Base-by-base conservation (phyloP, 2,888 invertebrate genomes). In the Isotomurus palustris region DNA sequence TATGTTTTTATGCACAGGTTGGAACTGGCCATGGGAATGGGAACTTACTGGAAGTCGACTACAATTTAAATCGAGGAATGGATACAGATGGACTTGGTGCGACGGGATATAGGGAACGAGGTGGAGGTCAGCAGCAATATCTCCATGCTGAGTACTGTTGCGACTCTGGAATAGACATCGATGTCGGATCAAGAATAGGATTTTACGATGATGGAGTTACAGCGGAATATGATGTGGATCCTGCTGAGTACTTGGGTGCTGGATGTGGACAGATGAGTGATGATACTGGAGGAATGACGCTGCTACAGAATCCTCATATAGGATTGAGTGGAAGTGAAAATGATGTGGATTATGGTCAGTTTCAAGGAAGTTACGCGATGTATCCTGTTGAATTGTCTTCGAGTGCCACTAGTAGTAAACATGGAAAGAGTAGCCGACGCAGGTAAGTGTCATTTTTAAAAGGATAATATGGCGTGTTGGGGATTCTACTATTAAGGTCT, bases 331-430 rank as follows among this genome's bases (percentile, higher is more conserved):
- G 55, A 38, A 58, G 45, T 21, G 64, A 66, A 27, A 59, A 60
- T 32, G 69, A 67, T 53, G 58, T 66, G 3, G 69, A 69, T 53
- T 67, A 60, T 54, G 66, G 67, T 36, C 66, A 66, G 35, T 67
- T 69, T 63, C 62, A 67, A 50, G n/a, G 63, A 60, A 22, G 22
- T 51, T 1, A n/a, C n/a, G 36, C 53, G 22, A 56, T 60, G 32
- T 53, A 53, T 21, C 53, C 48, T 51, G 62, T 52, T 40, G 60
- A 56, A 44, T 58, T 53, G 36, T 48, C 63, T 22, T 53, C 50
- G 12, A 52, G 54, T 44, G 35, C 48, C 17, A 38, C 43, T n/a
- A 61, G 56, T 52, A 64, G 67, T 41, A 67, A 67, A 28, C 62
- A 63, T 45, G 62, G 61, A 22, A 69, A 69, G 55, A 49, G 62